phyloP scores from a whole-genome alignment of 2,888 invertebrate genomes.

The Dasysyrphus albostriatus region DNA sequence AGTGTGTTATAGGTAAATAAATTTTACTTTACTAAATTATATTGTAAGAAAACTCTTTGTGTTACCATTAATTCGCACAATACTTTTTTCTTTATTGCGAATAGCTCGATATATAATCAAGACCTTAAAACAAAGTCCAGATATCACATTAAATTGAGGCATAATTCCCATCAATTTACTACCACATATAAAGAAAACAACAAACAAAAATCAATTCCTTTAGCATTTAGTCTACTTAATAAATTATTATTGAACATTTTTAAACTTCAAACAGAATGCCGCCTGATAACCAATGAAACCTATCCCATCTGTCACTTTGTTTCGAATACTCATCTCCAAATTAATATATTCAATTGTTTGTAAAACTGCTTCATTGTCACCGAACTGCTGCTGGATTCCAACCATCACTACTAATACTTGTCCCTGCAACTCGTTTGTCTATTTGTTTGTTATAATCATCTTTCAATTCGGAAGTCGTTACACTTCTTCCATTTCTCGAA shows the following conservation, averaged over 20 bases:
- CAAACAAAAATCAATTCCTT: not conserved
- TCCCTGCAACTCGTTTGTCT: conserved; percentile 29
- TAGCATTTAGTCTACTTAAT: not conserved
- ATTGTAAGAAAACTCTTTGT: too few relatives aligned
- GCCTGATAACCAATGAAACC: conserved; percentile 13
- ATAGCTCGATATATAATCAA: too few relatives aligned
- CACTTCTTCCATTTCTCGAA: conserved; percentile 28
- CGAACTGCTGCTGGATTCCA: not conserved
- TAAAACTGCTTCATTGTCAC: conserved; percentile 53
- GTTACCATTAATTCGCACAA: too few relatives aligned
- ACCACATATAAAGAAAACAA: not conserved
- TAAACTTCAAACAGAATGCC: conserved; percentile 21
- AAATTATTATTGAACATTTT: conserved; percentile 1
- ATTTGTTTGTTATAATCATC: conserved; percentile 44
- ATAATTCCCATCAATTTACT: too few relatives aligned
- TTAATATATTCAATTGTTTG: conserved; percentile 66
- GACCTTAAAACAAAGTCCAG: too few relatives aligned
- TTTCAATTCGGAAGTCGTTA: conserved; percentile 70
- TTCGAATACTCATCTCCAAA: conserved; percentile 29
- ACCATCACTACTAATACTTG: not conserved
- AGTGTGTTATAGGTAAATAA: too few relatives aligned
- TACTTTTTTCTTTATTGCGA: too few relatives aligned
- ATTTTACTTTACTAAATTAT: too few relatives aligned
- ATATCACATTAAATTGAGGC: too few relatives aligned
- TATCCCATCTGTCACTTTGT: conserved; percentile 24